These are phyloP conservation scores for Eospalax fontanierii DNA, from an alignment of 2,797 vertebrate genomes.

Conservation along the genomic window DNA sequence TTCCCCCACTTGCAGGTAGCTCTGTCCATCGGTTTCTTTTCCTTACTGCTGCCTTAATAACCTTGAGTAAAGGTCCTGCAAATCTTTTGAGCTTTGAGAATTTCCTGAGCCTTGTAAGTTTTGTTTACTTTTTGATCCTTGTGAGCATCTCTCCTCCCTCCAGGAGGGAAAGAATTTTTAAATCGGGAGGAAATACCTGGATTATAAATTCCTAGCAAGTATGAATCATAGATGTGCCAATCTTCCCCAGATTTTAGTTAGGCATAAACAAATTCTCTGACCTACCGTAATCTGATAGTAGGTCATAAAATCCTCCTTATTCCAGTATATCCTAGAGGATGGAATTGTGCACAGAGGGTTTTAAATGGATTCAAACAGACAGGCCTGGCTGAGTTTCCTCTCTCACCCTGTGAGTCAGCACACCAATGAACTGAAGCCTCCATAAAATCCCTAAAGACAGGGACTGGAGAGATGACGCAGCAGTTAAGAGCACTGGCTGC, in stretches of 20 bases:
- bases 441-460: not conserved
- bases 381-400: not conserved
- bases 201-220: not conserved
- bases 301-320: not conserved
- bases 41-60: not conserved
- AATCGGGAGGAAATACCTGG: not conserved
- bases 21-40: not conserved
- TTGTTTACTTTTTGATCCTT: not conserved
- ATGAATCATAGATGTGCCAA: not conserved
- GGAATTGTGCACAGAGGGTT: not conserved
- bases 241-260: not conserved
- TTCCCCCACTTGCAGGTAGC: too few relatives aligned
- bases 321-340: not conserved
- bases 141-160: not conserved
- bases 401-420: not conserved
- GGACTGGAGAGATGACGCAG: too few relatives aligned
- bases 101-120: not conserved
- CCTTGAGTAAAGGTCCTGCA: not conserved
- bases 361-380: not conserved
- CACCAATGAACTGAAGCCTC: not conserved
- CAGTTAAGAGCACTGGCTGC: too few relatives aligned
- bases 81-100: not conserved
- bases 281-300: not conserved
- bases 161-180: not conserved
- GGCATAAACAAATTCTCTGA: not conserved